These are phyloP conservation scores for Drosophila paranaensis DNA, from an alignment of 2,888 invertebrate species.

Conservation along the genomic window DNA sequence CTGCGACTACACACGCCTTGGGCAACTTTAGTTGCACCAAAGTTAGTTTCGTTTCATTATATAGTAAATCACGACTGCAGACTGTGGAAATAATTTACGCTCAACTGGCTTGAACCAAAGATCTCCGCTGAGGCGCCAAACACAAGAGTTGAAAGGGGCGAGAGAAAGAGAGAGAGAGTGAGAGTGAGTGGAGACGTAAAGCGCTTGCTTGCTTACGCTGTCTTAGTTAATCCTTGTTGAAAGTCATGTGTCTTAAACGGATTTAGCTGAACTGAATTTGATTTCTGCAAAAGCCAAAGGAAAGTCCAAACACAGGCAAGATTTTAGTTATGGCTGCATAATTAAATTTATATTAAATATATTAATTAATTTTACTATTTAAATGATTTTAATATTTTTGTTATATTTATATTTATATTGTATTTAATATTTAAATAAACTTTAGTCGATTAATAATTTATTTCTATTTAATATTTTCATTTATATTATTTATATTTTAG, in stretches of 20 bases:
- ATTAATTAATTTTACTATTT: too few relatives aligned
- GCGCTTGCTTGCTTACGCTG: background rate
- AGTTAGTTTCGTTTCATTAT: conserved; percentile 57
- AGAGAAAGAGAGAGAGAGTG: background rate
- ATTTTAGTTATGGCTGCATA: background rate
- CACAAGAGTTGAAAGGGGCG: background rate
- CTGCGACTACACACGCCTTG: conserved; percentile 27
- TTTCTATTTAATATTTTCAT: too few relatives aligned
- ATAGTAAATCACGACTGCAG: conserved; percentile 65
- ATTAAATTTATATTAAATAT: too few relatives aligned
- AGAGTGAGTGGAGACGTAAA: background rate
- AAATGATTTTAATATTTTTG: too few relatives aligned
- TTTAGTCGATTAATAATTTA: too few relatives aligned
- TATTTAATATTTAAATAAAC: too few relatives aligned
- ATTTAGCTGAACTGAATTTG: background rate
- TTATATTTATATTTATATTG: too few relatives aligned
- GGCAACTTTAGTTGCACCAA: conserved; percentile 47
- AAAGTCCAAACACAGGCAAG: background rate
- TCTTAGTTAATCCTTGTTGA: conserved; percentile 18
- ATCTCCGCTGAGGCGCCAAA: conserved; percentile 6
- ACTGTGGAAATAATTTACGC: conserved; percentile 67
- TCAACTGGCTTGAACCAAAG: conserved; percentile 35
- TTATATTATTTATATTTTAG: background rate
- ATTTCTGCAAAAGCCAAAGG: background rate
- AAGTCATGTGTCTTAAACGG: conserved; percentile 28